Evolutionary conservation across 2,888 invertebrate species (phyloP), one percentile per base, ranked within the genome.

Genomic region (Drosophila fulvimacula): DNA sequence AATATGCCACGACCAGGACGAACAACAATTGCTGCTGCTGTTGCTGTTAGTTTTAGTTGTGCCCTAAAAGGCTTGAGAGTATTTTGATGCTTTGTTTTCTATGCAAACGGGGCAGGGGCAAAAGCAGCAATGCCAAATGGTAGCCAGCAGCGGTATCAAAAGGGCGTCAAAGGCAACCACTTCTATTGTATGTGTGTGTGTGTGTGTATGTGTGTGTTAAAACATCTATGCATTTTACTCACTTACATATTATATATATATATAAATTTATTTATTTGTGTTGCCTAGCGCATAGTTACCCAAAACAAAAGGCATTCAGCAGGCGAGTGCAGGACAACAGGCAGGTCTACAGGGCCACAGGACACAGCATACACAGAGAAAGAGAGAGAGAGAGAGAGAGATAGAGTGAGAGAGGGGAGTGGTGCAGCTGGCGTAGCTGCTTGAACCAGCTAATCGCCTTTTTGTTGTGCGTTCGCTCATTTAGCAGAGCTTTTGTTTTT

Each of bases 361-460:
- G 39, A 39, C 39, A 39, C 15, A 1, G 15, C 15, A 42, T 13
- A 34, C 10, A 30, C 2, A 10, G 19, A 41, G 19, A 19, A 5
- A 5, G 19, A 1, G 39, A 10, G 39, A 39, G 17, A 17, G 39
- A 39, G 17, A 1, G 17, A 5, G 36, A 38, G 7, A 7, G 7
- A n/a, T 0, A 38, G 38, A 38, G 39, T n/a, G n/a, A 36, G 27
- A 27, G 27, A 27, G 27, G 27, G 27, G 27, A 27, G 6, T n/a
- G 63, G 3, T 42, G 64, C 52, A 59, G 46, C 48, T 66, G 88
- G 88, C 82, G 82, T 82, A 79, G 73, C 71, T 17, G 44, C 24
- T 60, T 71, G 72, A 70, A 66, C 68, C 67, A 72, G 78, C 88
- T 83, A 83, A 88, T 88, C 83, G 86, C 64, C 83, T 78, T 82